Evolutionary conservation across 1,140 invertebrate species (phyloP), one percentile per base, ranked within the genome.

Genomic region (Berghia stephanieae): DNA sequence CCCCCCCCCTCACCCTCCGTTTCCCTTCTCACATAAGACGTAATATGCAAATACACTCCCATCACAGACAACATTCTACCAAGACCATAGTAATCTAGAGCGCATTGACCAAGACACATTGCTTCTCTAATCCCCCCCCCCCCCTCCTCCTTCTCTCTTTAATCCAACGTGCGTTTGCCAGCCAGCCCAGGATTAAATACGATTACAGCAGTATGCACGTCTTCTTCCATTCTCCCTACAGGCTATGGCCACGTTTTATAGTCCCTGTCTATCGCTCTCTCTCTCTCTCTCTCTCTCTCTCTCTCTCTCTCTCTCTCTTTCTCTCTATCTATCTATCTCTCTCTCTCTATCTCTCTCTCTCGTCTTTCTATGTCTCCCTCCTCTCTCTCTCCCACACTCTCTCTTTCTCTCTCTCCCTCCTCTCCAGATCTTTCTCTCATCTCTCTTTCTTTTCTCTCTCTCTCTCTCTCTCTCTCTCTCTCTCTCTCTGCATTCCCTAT

Each of bases 271-370:
- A n/a, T n/a, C n/a, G n/a, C n/a, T n/a, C n/a, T n/a, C n/a, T n/a
- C n/a, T n/a, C n/a, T n/a, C 57, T 60, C 57, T 60, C 57, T 60
- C 57, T 60, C 57, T 60, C 57, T 60, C 57, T 60, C 5, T 21
- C 21, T 21, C 57, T 60, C 57, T 60, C 57, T 60, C 57, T 60
- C 57, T 60, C 57, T 60, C 57, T 60, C n/a, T n/a, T n/a, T n/a
- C n/a, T n/a, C n/a, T n/a, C n/a, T n/a, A n/a, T n/a, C n/a, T n/a
- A n/a, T n/a, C n/a, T n/a, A n/a, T n/a, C n/a, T n/a, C n/a, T n/a
- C n/a, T n/a, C n/a, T n/a, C n/a, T n/a, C n/a, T n/a, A n/a, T n/a
- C n/a, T n/a, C n/a, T n/a, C n/a, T n/a, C n/a, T n/a, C n/a, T n/a
- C n/a, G n/a, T n/a, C n/a, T 34, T 60, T 34, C 36, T 34, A 27